Percentiles rank a stretch among this genome's conserved stretches.
Conservation (phyloP, 2,113 vertebrate genomes). For the Alligator sinensis region DNA sequence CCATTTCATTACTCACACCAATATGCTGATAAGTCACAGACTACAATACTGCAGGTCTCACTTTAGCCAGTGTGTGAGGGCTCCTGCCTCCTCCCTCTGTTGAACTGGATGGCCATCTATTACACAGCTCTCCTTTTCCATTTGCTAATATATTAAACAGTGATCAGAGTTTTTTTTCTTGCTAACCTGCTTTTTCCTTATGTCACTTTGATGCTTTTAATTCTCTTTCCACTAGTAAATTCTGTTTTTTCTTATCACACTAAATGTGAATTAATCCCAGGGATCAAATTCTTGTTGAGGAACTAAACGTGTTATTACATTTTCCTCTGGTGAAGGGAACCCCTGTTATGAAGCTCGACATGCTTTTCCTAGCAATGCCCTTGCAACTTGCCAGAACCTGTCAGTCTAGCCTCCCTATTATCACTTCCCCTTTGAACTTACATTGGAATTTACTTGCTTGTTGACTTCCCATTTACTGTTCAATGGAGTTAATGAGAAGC, state of each 20-base stretch:
- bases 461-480: conserved; percentile 1
- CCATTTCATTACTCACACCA: not conserved
- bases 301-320: not conserved
- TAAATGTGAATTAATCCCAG: not conserved
- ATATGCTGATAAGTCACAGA: not conserved
- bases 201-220: not conserved
- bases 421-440: conserved; percentile 41
- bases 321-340: no score
- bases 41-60: not conserved
- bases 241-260: not conserved
- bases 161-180: not conserved
- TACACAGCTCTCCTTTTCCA: not conserved
- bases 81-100: not conserved
- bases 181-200: not conserved
- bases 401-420: conserved; percentile 33
- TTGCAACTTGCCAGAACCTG: conserved; percentile 23
- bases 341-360: not conserved
- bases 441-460: not conserved
- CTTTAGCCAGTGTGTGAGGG: not conserved
- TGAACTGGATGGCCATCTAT: rapidly evolving
- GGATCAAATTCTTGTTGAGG: not conserved
- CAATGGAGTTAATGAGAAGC: conserved; percentile 1
- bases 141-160: rapidly evolving
- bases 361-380: not conserved
- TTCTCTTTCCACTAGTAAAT: not conserved